phyloP scores from a whole-genome alignment of 2,797 vertebrate species.

The Falco naumanni region DNA sequence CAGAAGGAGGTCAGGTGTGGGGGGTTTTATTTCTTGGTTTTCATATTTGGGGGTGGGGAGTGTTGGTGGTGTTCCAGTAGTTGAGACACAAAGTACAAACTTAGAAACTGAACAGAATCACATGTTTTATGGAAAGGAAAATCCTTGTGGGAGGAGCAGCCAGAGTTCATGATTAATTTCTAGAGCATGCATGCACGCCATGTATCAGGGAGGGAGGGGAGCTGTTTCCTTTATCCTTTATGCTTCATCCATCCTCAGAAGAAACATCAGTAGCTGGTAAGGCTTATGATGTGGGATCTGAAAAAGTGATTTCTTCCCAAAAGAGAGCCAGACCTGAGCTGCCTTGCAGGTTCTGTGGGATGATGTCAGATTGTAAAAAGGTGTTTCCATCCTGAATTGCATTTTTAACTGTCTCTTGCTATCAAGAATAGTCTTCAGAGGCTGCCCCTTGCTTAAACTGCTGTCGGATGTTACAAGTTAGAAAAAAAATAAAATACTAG shows the following conservation, averaged over 20 bases:
- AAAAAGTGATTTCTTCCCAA: neutral
- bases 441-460: neutral
- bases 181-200: neutral
- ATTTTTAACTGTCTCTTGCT: neutral
- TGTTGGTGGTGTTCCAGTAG: neutral
- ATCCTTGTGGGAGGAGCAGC: slow-evolving; percentile 39
- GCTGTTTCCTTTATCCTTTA: neutral
- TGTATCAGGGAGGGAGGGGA: neutral
- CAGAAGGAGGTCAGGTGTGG: neutral
- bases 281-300: neutral
- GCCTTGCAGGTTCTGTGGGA: neutral
- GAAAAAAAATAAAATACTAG: neutral
- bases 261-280: neutral
- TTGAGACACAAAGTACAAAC: neutral
- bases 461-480: neutral
- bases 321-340: neutral
- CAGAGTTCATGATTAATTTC: slow-evolving; percentile 44
- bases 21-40: neutral
- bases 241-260: neutral
- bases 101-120: neutral
- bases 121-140: slow-evolving; percentile 3
- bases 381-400: neutral
- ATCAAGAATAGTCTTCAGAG: neutral
- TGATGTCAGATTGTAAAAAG: neutral
- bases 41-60: neutral